Evolutionary conservation across 2,113 vertebrate genomes (phyloP), one percentile per base, ranked within the genome.

Genomic region (Zosterops lateralis): DNA sequence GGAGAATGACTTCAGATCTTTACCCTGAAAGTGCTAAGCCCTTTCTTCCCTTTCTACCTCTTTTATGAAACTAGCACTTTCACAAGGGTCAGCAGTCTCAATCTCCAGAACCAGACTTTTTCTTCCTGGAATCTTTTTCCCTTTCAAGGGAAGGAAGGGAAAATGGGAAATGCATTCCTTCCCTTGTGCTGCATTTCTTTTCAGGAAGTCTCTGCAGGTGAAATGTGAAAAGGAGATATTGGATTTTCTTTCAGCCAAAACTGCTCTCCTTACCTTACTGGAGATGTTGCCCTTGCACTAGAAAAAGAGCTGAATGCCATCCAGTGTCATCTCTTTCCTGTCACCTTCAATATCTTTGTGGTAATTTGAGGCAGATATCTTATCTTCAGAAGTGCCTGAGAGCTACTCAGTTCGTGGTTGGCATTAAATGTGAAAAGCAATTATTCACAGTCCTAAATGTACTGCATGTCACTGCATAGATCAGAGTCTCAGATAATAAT

Each of bases 351-450:
- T 73, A 82, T 54, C 90, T 85, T 17, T 87, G 74, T 50, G 90
- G 82, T n/a, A 47, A 58, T 93, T 87, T 76, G 86, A 94, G 76
- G 44, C 36, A 61, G 58, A 22, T 42, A 62, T 40, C 81, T 81
- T 77, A 84, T 76, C 81, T 75, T 78, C 84, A 13, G 31, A 89
- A 81, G 56, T 0, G 2, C 62, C 71, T 84, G 57, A 89, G 62
- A 87, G 68, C 78, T 85, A 94, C 53, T 93, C 72, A 88, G 76
- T 40, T 92, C 22, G 10, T 34, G n/a, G 44, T 67, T 48, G 34
- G 73, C 76, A 94, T 64, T 88, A 80, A 80, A 95, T 48, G 28
- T 66, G 90, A 93, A 92, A 93, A 92, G 90, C 50, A 71, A 53
- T 85, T 92, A 91, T 79, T 82, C 67, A 57, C 36, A 91, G 48